Percentiles rank a stretch among this genome's conserved stretches.
Evolutionary conservation across 1,140 invertebrate genomes (phyloP).

Genomic region (Heliothis subflexa): DNA sequence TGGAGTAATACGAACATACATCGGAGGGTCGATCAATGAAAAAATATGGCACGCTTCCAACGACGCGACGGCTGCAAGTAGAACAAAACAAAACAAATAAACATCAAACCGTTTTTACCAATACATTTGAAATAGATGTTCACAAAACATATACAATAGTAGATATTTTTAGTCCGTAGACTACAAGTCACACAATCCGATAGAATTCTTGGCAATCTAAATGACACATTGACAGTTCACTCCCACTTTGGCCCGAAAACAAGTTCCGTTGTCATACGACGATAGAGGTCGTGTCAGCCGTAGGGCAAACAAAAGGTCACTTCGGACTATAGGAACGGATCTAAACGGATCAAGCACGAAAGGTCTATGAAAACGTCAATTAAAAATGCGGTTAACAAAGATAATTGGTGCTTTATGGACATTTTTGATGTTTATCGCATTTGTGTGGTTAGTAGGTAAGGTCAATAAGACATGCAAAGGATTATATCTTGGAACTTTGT

Average conservation of each 20-base stretch:
- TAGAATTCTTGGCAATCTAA: constrained; percentile 38
- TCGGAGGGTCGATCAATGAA: no score
- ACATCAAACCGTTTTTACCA: no score
- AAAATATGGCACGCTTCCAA: no score
- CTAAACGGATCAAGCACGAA: background rate
- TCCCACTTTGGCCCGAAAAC: constrained; percentile 34
- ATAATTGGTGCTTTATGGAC: background rate
- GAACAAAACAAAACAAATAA: no score
- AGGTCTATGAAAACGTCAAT: constrained; percentile 16
- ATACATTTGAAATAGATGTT: no score
- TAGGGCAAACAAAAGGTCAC: constrained; percentile 15
- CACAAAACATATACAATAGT: no score
- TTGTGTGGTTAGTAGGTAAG: background rate
- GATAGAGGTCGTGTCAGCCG: constrained; percentile 27
- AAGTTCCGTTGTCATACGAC: constrained; percentile 9
- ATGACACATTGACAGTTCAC: constrained; percentile 33
- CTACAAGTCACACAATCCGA: background rate
- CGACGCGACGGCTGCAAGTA: no score
- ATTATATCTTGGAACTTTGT: no score
- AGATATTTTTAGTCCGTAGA: background rate
- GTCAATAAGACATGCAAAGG: background rate
- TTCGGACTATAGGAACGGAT: background rate
- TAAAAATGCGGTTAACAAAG: background rate
- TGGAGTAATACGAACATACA: no score
- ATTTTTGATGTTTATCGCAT: background rate